phyloP scores from a whole-genome alignment of 2,113 vertebrate species.

The Gorsachius goisagi region DNA sequence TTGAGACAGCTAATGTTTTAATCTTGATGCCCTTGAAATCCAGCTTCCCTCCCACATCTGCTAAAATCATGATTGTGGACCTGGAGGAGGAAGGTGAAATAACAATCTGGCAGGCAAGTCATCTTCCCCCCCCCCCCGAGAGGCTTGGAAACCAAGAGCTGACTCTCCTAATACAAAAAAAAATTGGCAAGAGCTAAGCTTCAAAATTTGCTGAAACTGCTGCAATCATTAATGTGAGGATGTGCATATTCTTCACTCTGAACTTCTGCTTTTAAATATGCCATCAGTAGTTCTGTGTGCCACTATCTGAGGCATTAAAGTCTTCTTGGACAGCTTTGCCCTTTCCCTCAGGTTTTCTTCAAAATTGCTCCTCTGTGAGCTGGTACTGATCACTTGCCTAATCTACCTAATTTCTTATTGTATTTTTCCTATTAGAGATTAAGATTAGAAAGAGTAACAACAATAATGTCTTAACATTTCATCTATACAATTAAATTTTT shows the following conservation, averaged over 20 bases:
- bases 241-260: not conserved
- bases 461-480: not conserved
- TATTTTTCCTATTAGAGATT: not conserved
- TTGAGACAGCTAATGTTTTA: not conserved
- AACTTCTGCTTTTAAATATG: not conserved
- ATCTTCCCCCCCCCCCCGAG: not conserved
- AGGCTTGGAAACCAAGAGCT: not conserved
- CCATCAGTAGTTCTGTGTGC: fast-evolving
- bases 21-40: not conserved
- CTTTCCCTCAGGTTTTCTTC: not conserved
- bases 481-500: not conserved
- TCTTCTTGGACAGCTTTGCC: not conserved
- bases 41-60: not conserved
- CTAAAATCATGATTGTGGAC: not conserved
- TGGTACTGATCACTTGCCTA: not conserved
- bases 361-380: not conserved
- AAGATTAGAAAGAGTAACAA: not conserved
- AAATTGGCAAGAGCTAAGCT: not conserved
- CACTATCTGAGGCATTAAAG: not conserved
- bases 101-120: not conserved
- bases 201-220: not conserved
- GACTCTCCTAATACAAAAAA: not conserved
- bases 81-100: not conserved
- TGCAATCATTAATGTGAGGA: not conserved
- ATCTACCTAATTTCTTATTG: not conserved